These are phyloP conservation scores for Poecilia latipinna DNA, from an alignment of 2,113 vertebrate genomes.

Conservation along the genomic window DNA sequence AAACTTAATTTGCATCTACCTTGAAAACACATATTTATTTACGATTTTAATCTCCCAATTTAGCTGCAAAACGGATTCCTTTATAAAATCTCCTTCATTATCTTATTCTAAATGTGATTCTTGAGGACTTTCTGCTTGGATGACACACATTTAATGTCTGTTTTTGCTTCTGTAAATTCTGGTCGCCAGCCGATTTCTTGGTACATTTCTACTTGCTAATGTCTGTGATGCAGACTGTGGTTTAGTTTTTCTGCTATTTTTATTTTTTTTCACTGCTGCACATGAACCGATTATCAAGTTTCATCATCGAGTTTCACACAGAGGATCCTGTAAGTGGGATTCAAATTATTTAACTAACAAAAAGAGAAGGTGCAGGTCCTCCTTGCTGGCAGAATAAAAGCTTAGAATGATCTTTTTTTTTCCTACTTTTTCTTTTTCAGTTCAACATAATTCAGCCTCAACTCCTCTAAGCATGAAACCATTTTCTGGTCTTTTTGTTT, in stretches of 20 bases:
- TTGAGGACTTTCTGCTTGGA: not conserved
- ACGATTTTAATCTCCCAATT: conserved; percentile 6
- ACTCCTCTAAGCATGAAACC: not conserved
- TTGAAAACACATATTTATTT: not conserved
- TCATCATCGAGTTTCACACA: not conserved
- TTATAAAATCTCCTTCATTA: conserved; percentile 6
- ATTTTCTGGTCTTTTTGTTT: not conserved
- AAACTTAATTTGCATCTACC: conserved; percentile 4
- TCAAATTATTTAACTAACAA: conserved; percentile 28
- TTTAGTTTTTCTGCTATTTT: not conserved
- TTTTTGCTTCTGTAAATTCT: not conserved
- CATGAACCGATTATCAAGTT: not conserved
- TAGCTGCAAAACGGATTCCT: not conserved
- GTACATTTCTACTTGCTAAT: not conserved
- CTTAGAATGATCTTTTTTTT: not conserved
- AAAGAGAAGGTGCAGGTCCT: conserved; percentile 1
- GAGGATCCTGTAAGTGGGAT: conserved; percentile 8
- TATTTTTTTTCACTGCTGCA: not conserved
- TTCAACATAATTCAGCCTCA: not conserved
- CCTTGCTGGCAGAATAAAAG: not conserved
- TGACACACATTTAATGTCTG: too few relatives aligned
- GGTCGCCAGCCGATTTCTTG: not conserved
- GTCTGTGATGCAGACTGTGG: not conserved
- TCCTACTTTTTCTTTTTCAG: not conserved
- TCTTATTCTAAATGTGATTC: not conserved